Base-by-base conservation (phyloP, 1,140 invertebrate species). In the Caenorhabditis brenneri region DNA sequence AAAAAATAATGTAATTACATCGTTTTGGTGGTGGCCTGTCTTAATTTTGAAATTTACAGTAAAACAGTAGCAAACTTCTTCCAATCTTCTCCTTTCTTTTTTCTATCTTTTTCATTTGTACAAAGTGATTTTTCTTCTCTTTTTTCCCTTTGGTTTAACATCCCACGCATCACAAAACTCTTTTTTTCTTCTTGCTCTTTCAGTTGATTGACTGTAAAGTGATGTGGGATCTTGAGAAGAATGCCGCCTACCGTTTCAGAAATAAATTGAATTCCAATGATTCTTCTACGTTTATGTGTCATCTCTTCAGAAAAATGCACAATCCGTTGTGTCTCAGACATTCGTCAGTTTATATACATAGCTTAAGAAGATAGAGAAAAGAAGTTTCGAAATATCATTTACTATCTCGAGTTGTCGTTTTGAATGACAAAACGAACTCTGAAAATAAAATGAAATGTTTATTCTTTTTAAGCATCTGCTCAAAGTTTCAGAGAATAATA, bases 1-100 rank as follows among this genome's bases (percentile, higher is more conserved):
- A 16, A 51, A 51, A 51, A 55, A 24, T 55, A n/a, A 55, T 55
- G 53, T 55, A 55, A 55, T 55, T 55, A 55, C 53, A 55, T 55
- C 53, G 22, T 55, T 19, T 55, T 27, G 53, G 53, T 55, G 7
- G 53, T 15, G 24, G 53, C 27, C 27, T 55, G n/a, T 55, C 19
- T 42, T 12, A 42, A 42, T 22, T 55, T 55, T 55, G 2, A 27
- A 29, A 55, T 19, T 24, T 24, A 27, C 53, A 51, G 53, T 27
- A 55, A 55, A 27, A 55, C 9, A 27, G 4, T n/a, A 1, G 6
- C 10, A 51, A n/a, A 9, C 19, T 51, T 51, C 49, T 51, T 51
- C n/a, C 39, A 42, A 42, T 42, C 39, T 42, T 42, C 12, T 42
- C 24, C 24, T 55, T 15, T 55, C 1, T 29, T 55, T 55, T 55